These are phyloP conservation scores for Camelus bactrianus DNA, from an alignment of 2,113 vertebrate genomes.

Conservation along the genomic window DNA sequence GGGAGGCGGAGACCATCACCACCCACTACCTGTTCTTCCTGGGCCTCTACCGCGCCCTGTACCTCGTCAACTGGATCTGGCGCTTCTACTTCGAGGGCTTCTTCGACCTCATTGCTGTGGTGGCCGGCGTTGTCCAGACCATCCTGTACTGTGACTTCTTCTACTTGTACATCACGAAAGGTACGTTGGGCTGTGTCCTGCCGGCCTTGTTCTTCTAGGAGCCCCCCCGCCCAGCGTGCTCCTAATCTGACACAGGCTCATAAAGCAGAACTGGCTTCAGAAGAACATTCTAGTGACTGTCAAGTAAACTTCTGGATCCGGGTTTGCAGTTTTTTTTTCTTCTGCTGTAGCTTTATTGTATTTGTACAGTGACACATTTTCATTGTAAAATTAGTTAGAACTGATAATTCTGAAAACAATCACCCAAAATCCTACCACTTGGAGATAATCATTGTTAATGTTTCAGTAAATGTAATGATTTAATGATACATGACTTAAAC, in stretches of 20 bases:
- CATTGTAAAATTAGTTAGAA: background rate
- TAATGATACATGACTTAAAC: background rate
- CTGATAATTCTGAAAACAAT: background rate
- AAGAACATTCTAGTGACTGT: background rate
- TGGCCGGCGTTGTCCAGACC: slow-evolving; percentile 98
- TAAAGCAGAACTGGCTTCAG: background rate
- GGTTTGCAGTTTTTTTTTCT: background rate
- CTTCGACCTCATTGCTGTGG: slow-evolving; percentile 99
- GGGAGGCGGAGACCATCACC: slow-evolving; percentile 99
- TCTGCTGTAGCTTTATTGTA: background rate
- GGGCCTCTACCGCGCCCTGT: slow-evolving; percentile 97
- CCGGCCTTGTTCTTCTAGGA: background rate
- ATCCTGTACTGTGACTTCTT: slow-evolving; percentile 99
- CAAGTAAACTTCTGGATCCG: background rate
- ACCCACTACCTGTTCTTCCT: slow-evolving; percentile 99
- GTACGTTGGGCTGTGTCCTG: slow-evolving; percentile 82
- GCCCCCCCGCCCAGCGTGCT: background rate
- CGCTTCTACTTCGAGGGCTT: slow-evolving; percentile 99
- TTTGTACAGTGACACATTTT: background rate
- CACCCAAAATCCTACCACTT: background rate
- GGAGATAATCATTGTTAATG: background rate
- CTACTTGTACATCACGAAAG: slow-evolving; percentile 99
- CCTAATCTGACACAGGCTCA: background rate
- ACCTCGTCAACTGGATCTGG: slow-evolving; percentile 99
- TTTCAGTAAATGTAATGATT: background rate